Evolutionary conservation across 1,140 invertebrate genomes (phyloP).

Genomic region (Bombus fervidus): DNA sequence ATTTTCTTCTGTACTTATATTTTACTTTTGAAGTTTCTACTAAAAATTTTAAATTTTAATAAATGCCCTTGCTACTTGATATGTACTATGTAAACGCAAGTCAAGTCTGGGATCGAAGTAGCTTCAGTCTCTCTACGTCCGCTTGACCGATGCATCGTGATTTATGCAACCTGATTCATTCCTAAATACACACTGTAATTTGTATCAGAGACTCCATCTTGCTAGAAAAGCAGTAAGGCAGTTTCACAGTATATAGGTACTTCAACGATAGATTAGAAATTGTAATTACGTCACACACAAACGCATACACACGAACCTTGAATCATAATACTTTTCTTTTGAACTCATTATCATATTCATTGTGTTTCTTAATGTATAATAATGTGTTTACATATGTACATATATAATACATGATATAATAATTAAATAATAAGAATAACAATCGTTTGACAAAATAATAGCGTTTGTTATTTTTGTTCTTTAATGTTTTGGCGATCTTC

Average conservation of each 20-base stretch:
- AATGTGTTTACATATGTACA: too few species aligned
- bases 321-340: neutral
- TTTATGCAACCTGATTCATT: neutral
- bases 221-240: neutral
- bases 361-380: neutral
- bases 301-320: neutral
- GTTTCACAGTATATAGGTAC: neutral
- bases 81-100: neutral
- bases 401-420: neutral
- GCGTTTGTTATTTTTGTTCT: neutral
- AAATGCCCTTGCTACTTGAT: neutral
- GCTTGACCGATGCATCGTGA: neutral
- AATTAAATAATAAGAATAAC: neutral
- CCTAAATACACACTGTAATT: neutral
- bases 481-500: neutral
- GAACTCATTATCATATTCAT: neutral
- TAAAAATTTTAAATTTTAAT: neutral
- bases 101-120: neutral
- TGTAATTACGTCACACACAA: neutral
- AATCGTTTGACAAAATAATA: neutral
- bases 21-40: neutral
- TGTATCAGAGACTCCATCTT: neutral
- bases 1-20: neutral
- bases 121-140: neutral
- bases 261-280: neutral